These are phyloP conservation scores for Cataglyphis rosenhaueri DNA, from an alignment of 2,888 invertebrate species.

Conservation along the genomic window DNA sequence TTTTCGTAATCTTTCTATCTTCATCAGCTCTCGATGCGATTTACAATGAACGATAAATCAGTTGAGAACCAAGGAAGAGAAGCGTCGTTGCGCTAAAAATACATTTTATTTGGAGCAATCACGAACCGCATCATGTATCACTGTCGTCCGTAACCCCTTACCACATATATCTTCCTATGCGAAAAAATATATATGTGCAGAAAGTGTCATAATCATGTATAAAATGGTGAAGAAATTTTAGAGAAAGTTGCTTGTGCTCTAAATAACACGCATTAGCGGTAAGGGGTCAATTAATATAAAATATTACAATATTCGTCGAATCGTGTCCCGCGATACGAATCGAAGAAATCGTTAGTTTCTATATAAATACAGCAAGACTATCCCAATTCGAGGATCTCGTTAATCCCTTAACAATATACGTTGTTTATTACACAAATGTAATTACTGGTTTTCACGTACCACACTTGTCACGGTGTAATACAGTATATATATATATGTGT, in stretches of 20 bases:
- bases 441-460: constrained; percentile 83
- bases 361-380: constrained; percentile 64
- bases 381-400: constrained; percentile 60
- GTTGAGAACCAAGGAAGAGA: constrained; percentile 45
- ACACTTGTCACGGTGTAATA: constrained; percentile 81
- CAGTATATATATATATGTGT: constrained; percentile 72
- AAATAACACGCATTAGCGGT: constrained; percentile 30
- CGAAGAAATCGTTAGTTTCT: constrained; percentile 49
- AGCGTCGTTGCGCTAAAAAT: background rate
- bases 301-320: constrained; percentile 56
- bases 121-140: constrained; percentile 20
- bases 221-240: constrained; percentile 38
- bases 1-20: constrained; percentile 7
- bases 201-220: constrained; percentile 18
- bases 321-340: constrained; percentile 40
- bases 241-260: constrained; percentile 33
- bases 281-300: constrained; percentile 38
- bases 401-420: constrained; percentile 65
- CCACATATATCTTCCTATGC: constrained; percentile 28
- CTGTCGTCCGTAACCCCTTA: constrained; percentile 43
- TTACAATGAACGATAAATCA: constrained; percentile 60
- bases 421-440: constrained; percentile 83
- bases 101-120: constrained; percentile 38
- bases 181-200: constrained; percentile 12
- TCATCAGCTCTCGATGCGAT: constrained; percentile 38